Conservation (phyloP, 2,797 vertebrate genomes). For the Caiman crocodilus region DNA sequence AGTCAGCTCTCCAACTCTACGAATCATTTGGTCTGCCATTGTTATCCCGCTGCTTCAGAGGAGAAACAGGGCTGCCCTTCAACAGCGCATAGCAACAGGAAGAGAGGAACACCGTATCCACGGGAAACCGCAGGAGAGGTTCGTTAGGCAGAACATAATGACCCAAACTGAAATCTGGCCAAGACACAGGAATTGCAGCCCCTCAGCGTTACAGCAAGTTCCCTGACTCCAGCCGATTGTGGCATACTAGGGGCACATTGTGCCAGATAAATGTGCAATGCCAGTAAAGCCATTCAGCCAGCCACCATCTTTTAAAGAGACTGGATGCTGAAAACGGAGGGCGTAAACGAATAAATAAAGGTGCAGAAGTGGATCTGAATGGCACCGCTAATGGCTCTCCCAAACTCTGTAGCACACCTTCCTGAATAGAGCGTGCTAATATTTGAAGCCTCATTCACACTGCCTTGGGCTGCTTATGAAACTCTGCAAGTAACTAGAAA, state of each 20-base stretch:
- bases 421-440: slow-evolving; percentile 17
- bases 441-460: slow-evolving; percentile 26
- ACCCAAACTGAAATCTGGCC: neutral
- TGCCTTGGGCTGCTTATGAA: slow-evolving; percentile 37
- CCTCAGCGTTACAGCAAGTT: neutral
- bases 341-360: slow-evolving; percentile 37
- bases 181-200: neutral
- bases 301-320: slow-evolving; percentile 33
- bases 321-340: slow-evolving; percentile 24
- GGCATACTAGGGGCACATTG: neutral
- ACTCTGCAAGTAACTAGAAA: slow-evolving; percentile 51
- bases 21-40: neutral
- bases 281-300: slow-evolving; percentile 23
- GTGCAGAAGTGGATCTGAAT: neutral
- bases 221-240: neutral
- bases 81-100: neutral
- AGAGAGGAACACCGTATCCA: neutral
- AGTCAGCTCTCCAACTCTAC: neutral
- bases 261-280: neutral
- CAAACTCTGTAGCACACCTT: neutral
- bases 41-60: neutral
- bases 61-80: neutral
- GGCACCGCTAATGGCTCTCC: slow-evolving; percentile 8
- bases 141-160: neutral
- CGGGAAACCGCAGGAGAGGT: neutral